phyloP scores from a whole-genome alignment of 2,888 invertebrate species.

The Abrostola triplasia region DNA sequence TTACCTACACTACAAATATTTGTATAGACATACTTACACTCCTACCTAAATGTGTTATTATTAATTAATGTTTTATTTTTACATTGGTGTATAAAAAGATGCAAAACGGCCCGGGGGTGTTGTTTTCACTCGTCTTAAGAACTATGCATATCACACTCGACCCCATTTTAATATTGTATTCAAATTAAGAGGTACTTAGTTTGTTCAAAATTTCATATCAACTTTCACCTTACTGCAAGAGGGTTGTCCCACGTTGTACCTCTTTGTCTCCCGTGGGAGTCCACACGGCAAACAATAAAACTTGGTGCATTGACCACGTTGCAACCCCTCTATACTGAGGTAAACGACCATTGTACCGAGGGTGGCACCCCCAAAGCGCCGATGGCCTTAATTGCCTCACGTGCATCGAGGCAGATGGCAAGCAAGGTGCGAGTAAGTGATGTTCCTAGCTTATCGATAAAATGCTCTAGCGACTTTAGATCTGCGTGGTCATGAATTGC shows the following conservation, averaged over 20 bases:
- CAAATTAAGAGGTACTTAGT: background rate
- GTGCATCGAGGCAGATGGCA: slow-evolving; percentile 85
- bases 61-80: too few relatives aligned
- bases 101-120: too few relatives aligned
- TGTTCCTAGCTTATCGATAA: slow-evolving; percentile 79
- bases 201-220: background rate
- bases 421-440: slow-evolving; percentile 86
- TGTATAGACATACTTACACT: too few relatives aligned
- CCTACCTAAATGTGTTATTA: too few relatives aligned
- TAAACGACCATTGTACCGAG: slow-evolving; percentile 83
- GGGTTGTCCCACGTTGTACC: slow-evolving; percentile 18
- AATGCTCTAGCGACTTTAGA: slow-evolving; percentile 56
- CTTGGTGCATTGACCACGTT: slow-evolving; percentile 78
- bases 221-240: slow-evolving; percentile 15
- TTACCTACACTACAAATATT: too few relatives aligned
- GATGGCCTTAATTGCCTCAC: slow-evolving; percentile 83
- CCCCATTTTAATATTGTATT: background rate
- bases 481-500: slow-evolving; percentile 34
- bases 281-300: slow-evolving; percentile 57
- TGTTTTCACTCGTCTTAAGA: too few relatives aligned
- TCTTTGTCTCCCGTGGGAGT: slow-evolving; percentile 68
- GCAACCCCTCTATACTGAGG: slow-evolving; percentile 78
- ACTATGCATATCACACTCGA: too few relatives aligned
- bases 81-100: too few relatives aligned
- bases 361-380: slow-evolving; percentile 83